Evolutionary conservation across 2,888 invertebrate species (phyloP).

Genomic region (Himalopsyche kuldschensis): DNA sequence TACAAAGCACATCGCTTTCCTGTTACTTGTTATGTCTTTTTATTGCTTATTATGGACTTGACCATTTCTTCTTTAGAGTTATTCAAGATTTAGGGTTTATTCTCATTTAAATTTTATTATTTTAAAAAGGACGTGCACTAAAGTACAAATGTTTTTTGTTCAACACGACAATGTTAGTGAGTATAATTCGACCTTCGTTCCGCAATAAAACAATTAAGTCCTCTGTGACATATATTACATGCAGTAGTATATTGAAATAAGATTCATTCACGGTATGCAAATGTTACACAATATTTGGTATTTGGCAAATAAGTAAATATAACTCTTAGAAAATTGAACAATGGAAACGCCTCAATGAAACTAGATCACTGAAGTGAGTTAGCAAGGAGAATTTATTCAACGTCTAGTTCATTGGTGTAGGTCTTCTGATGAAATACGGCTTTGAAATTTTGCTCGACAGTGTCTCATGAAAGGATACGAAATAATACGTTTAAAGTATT

Average conservation of each 20-base stretch:
- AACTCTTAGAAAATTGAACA: background rate
- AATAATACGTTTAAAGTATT: background rate
- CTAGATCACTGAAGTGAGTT: background rate
- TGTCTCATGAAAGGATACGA: background rate
- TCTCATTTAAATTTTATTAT: too few species aligned
- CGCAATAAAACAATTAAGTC: background rate
- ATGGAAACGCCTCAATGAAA: background rate
- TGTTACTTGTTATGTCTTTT: too few species aligned
- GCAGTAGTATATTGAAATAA: background rate
- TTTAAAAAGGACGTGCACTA: too few species aligned
- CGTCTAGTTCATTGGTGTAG: constrained; percentile 9
- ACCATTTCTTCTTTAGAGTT: too few species aligned
- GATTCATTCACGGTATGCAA: background rate
- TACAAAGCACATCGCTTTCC: too few species aligned
- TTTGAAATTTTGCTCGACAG: background rate
- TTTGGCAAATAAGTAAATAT: background rate
- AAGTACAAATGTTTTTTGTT: too few species aligned
- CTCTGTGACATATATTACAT: background rate
- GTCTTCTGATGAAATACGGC: background rate
- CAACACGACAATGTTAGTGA: too few species aligned
- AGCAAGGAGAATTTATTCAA: too few species aligned
- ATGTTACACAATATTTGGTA: background rate
- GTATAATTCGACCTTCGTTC: background rate
- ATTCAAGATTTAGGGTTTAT: too few species aligned
- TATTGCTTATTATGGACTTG: too few species aligned